Evolutionary conservation across 2,888 invertebrate species (phyloP), one percentile per base, ranked within the genome.

Genomic region (Lamproptera curius): DNA sequence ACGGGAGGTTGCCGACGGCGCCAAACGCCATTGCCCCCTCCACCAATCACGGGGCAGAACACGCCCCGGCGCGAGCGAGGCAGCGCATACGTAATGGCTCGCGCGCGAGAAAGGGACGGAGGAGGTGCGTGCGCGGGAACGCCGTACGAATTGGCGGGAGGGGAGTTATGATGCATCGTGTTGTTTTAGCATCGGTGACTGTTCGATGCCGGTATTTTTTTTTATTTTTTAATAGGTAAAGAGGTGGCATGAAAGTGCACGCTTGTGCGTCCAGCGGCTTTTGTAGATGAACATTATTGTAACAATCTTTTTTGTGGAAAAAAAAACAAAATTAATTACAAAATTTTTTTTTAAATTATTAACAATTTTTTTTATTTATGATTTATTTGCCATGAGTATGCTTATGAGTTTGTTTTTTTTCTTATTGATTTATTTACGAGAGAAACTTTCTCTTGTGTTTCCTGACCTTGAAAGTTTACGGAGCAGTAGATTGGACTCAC

Each of bases 151-250:
- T 61, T 62, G 67, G 68, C 69, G 74, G 77, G 78, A n/a, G n/a
- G 75, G 81, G 78, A 84, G 79, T 48, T 81, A 83, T 82, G 85
- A 85, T 86, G 84, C 86, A 86, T 83, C 76, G 74, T 78, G 81
- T 80, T 85, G 81, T 85, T 83, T 81, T 77, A 82, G 73, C 82
- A 85, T 83, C 78, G 73, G 76, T 80, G 76, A 74, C 78, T 76
- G 67, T 81, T 79, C 77, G 73, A 77, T 81, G n/a, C n/a, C 28
- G 28, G n/a, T 28, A 10, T 9, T 31, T 31, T 31, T 70, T 79
- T 76, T 76, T 67, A 57, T 54, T 59, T 73, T 73, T 76, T 72
- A 62, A 69, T 70, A 73, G 65, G 67, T 73, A 77, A 78, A 70
- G 65, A 78, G 70, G 53, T 55, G 53, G 45, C 53, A 52, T 53